These are phyloP conservation scores for Cnemophilus loriae DNA, from an alignment of 2,113 vertebrate species.

Conservation along the genomic window DNA sequence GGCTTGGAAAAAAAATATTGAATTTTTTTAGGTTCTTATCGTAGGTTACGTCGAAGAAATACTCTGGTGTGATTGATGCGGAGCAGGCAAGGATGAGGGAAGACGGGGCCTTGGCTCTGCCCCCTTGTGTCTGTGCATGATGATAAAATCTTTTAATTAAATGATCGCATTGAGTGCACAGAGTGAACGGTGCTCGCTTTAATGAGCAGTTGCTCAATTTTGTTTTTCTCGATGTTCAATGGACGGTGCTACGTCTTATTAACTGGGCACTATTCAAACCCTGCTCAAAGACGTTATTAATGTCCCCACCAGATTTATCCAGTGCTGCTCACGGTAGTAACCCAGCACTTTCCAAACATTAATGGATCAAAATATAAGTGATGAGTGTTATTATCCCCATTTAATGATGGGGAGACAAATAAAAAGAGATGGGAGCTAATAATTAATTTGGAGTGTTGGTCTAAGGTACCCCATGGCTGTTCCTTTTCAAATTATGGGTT, in stretches of 20 bases:
- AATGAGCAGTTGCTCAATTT: constrained; percentile 64
- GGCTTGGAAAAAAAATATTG: accelerated
- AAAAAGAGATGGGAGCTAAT: not conserved
- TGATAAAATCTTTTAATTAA: constrained; percentile 64
- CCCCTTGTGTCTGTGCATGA: constrained; percentile 37
- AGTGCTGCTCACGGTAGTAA: not conserved
- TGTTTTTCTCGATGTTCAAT: constrained; percentile 4
- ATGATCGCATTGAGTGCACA: constrained; percentile 49
- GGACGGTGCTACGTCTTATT: not conserved
- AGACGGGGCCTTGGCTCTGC: constrained; percentile 19
- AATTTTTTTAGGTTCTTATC: not conserved
- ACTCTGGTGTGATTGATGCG: not conserved
- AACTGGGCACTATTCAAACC: not conserved
- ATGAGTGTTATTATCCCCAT: not conserved
- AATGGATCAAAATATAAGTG: not conserved
- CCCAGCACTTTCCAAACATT: not conserved
- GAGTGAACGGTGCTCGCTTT: constrained; percentile 35
- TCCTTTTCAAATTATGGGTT: not conserved
- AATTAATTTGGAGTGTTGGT: not conserved
- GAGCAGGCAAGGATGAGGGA: not conserved
- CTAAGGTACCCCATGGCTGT: not conserved
- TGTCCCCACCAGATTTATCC: not conserved
- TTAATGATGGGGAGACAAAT: not conserved
- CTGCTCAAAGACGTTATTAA: not conserved
- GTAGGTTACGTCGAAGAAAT: not conserved